Evolutionary conservation across 2,113 vertebrate genomes (phyloP).

Genomic region (Pitta sordida): DNA sequence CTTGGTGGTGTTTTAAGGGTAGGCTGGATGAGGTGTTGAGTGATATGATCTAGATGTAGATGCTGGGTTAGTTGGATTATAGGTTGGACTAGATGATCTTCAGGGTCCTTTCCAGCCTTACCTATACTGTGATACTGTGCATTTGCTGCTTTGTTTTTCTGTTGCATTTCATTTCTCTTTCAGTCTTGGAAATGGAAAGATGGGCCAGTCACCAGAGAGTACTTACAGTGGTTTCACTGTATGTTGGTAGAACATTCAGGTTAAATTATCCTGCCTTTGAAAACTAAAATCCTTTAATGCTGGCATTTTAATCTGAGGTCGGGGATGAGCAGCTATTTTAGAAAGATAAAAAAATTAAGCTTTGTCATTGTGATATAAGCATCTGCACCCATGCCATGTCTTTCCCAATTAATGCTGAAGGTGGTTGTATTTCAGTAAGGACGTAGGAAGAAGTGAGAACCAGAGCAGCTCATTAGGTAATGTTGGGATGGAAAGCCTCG

Average conservation of each 20-base stretch:
- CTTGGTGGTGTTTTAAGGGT: no score
- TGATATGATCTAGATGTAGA: no score
- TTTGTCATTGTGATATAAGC: neutral
- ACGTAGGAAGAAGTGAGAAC: neutral
- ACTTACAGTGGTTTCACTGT: neutral
- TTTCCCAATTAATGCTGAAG: conserved; percentile 24
- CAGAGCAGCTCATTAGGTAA: conserved; percentile 36
- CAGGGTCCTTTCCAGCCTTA: no score
- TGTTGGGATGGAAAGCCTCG: conserved; percentile 12
- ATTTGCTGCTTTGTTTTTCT: neutral
- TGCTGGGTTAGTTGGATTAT: no score
- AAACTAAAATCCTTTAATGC: neutral
- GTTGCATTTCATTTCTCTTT: neutral
- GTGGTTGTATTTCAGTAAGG: neutral
- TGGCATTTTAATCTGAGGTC: neutral
- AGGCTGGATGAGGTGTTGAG: no score
- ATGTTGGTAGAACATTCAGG: neutral
- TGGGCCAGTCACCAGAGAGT: neutral
- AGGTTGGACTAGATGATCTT: no score
- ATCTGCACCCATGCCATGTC: neutral
- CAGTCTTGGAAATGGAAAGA: neutral
- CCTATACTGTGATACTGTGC: no score
- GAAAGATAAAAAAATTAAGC: neutral
- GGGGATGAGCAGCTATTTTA: neutral
- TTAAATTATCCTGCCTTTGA: neutral